Base-by-base conservation (phyloP, 2,113 vertebrate genomes). In the Puntigrus tetrazona region DNA sequence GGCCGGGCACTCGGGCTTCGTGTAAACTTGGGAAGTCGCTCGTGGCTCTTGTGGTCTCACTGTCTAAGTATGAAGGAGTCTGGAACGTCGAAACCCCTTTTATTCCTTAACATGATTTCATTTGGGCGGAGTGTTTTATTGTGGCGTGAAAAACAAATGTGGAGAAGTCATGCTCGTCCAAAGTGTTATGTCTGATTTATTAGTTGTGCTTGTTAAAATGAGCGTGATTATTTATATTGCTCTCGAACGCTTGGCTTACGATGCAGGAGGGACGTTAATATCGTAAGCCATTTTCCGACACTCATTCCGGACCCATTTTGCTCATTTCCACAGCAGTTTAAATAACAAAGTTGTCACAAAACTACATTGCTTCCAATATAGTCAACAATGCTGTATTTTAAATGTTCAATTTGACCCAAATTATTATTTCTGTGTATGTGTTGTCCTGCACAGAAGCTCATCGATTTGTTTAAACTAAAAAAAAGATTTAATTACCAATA, bases 391-490 rank as follows among this genome's bases (percentile, higher is more conserved):
- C 5, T 25, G 1, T 2, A 72, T 36, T 25, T 9, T 0, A 36
- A 65, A 63, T 55, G 20, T 55, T 6, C n/a, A 22, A 22, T 5
- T 16, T 63, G 4, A 34, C 9, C 81, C 50, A 57, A 10, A 84
- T 84, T 52, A 20, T 5, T 52, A 52, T 87, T 43, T 3, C 10
- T 41, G 74, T 63, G 67, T 27, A 3, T 41, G 25, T 59, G n/a
- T 70, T 25, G 27, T 11, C 18, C 11, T 85, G 86, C 3, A 90
- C 87, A 61, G n/a, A 59, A 25, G 10, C 22, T 61, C 57, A 1
- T 1, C 61, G 31, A 16, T 63, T 63, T 16, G 5, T 59, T 59
- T 25, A 59, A 59, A 25, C 52, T 3, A 57, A 57, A 10, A 57
- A 10, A 10, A 57, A 10, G 3, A 25, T 59, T 25, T 20, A 22